phyloP scores from a whole-genome alignment of 2,113 vertebrate species.

The Larimichthys polyactis region DNA sequence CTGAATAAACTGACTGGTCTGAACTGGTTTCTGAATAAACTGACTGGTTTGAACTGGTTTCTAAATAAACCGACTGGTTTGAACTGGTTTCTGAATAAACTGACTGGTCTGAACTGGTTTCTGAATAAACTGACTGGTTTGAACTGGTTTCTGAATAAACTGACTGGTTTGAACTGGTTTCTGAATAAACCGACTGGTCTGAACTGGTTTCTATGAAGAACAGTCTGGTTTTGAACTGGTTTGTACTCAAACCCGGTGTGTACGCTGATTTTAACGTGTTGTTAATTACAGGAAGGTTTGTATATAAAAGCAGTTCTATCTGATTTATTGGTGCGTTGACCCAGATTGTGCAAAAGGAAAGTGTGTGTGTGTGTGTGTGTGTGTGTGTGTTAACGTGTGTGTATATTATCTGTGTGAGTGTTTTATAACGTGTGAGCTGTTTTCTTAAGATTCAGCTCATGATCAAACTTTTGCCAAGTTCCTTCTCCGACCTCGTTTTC shows the following conservation, averaged over 20 bases:
- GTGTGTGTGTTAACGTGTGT: no score
- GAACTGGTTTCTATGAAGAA: no score
- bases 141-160: no score
- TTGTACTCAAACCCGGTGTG: not conserved
- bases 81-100: slow-evolving; percentile 7
- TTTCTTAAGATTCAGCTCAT: slow-evolving; percentile 4
- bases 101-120: no score
- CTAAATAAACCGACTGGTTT: no score
- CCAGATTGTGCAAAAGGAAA: not conserved
- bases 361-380: not conserved
- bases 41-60: no score
- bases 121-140: no score
- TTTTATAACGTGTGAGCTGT: not conserved
- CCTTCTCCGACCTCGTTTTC: slow-evolving; percentile 50
- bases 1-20: no score
- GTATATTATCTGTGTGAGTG: not conserved
- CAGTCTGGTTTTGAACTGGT: no score
- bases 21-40: no score
- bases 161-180: no score
- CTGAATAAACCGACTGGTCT: no score
- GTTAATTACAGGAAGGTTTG: not conserved
- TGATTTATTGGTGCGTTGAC: not conserved
- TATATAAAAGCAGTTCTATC: not conserved
- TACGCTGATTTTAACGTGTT: not conserved
- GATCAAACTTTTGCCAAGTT: slow-evolving; percentile 29